Evolutionary conservation across 2,888 invertebrate genomes (phyloP), one percentile per base, ranked within the genome.

Genomic region (Eudemis profundana): DNA sequence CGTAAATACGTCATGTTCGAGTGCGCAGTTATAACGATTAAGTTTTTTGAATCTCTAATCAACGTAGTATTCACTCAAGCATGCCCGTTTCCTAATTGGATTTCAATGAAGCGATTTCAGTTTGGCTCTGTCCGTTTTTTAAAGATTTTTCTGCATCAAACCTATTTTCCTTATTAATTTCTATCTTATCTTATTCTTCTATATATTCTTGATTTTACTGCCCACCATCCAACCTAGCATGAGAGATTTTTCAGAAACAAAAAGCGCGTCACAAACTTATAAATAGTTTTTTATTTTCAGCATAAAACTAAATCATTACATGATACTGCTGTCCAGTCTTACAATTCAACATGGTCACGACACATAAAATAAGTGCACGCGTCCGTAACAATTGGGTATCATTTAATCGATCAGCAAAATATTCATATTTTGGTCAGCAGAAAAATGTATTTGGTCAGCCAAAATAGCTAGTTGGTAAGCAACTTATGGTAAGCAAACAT

Each of bases 281-380:
- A 38, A 38, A 12, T 23, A 53, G 10, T 42, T 54, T 54, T 54
- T 56, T 42, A 42, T 56, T 42, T 42, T 29, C 42, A 42, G 17
- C 27, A 44, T 46, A 36, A 46, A 57, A 46, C 33, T 33, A n/a
- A 33, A 46, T 36, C 33, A 46, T 57, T 46, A 36, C 46, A n/a
- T 57, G 57, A 14, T 5, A 33, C n/a, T 44, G n/a, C 42, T 33
- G 29, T 44, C 12, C 40, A 42, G 27, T 5, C 14, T 10, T 15
- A 40, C 42, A 29, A 50, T 51, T 42, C 14, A 40, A 42, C 40
- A 61, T 27, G 29, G 40, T 19, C 5, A 46, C 36, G 3, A 38
- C 40, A 40, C 15, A 15, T 14, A 77, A 77, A 75, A 70, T 75
- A 79, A 74, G 74, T 70, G 80, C 82, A 83, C 66, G 76, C 76